Conservation (phyloP, 2,888 invertebrate genomes). For the Tanytarsus gracilentus region DNA sequence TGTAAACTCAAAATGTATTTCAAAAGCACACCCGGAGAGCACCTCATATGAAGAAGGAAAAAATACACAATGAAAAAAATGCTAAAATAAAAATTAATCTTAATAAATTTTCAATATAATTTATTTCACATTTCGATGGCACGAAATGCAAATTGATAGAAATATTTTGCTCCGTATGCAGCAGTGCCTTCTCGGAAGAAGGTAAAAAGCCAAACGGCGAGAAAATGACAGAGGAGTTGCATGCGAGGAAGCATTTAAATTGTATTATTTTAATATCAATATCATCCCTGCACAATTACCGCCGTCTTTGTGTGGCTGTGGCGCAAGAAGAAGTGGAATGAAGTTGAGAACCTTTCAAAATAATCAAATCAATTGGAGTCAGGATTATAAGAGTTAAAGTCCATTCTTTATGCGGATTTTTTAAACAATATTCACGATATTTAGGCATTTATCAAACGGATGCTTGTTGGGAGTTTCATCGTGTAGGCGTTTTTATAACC, state of each 20-base stretch:
- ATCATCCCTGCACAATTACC: slow-evolving; percentile 6
- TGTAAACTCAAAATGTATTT: background rate
- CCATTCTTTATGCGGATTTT: background rate
- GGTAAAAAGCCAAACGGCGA: slow-evolving; percentile 5
- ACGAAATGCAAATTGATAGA: slow-evolving; percentile 25
- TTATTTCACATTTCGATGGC: slow-evolving; percentile 24
- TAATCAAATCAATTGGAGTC: slow-evolving; percentile 5
- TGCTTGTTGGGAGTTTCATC: too few species aligned
- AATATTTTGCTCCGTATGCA: background rate
- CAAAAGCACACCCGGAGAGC: background rate
- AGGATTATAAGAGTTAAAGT: background rate
- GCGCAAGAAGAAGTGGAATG: background rate
- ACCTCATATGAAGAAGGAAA: background rate
- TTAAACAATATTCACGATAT: background rate
- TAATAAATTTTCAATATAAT: slow-evolving; percentile 23
- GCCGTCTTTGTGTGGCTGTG: background rate
- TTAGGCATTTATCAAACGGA: background rate
- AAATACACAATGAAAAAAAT: background rate
- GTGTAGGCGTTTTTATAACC: too few species aligned
- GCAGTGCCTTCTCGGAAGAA: background rate
- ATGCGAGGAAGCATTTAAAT: background rate
- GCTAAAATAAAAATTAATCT: slow-evolving; percentile 16
- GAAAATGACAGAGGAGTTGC: background rate
- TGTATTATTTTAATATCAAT: background rate
- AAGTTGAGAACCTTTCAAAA: background rate